phyloP scores from a whole-genome alignment of 2,888 invertebrate species.

The Elysia crispata region DNA sequence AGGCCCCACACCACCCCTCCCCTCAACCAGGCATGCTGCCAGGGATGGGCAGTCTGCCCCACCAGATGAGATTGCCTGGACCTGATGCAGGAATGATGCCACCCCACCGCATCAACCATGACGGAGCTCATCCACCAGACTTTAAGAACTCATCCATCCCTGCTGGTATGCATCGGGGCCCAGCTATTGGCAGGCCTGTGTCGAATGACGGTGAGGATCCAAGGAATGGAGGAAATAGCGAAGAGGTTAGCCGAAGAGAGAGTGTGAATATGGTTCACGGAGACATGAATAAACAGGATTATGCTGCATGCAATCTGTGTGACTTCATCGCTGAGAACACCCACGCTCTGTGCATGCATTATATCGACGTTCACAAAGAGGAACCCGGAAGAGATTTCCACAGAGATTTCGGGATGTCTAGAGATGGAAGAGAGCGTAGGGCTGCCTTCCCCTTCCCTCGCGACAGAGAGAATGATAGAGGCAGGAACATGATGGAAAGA shows the following conservation, averaged over 20 bases:
- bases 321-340: slow-evolving; percentile 71
- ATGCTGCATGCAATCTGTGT: slow-evolving; percentile 76
- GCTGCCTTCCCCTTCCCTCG: too few relatives aligned
- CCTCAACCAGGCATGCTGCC: slow-evolving; percentile 43
- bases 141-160: too few relatives aligned
- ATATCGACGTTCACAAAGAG: slow-evolving; percentile 74
- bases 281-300: slow-evolving; percentile 26
- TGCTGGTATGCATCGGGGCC: slow-evolving; percentile 13
- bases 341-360: slow-evolving; percentile 76
- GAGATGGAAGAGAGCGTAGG: slow-evolving; percentile 10
- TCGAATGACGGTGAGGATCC: too few relatives aligned
- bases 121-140: too few relatives aligned
- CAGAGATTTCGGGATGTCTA: slow-evolving; percentile 65
- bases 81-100: not conserved
- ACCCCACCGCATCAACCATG: too few relatives aligned
- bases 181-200: too few relatives aligned
- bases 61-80: slow-evolving; percentile 25
- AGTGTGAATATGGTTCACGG: too few relatives aligned
- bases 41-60: slow-evolving; percentile 30
- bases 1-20: not conserved
- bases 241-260: not conserved
- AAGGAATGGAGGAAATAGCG: slow-evolving; percentile 5
- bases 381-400: slow-evolving; percentile 71
- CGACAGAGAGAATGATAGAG: too few relatives aligned
- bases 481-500: not conserved